Percentiles rank a stretch among this genome's conserved stretches.
Conservation (phyloP, 1,140 invertebrate species). For the Hypsibius dujardini region DNA sequence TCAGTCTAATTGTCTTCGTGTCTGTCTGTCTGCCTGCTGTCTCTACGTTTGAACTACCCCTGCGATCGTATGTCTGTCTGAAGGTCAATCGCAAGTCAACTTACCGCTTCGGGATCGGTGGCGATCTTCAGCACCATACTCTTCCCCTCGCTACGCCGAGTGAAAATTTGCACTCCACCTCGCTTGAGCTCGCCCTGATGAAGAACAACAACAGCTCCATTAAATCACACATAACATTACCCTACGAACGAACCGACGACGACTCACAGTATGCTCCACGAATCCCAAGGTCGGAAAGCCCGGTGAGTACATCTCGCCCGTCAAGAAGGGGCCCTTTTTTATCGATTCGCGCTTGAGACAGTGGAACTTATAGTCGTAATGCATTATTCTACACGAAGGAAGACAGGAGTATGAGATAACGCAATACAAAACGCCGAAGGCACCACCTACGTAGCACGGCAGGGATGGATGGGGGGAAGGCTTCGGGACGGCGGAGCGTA, state of each 20-base stretch:
- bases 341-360: constrained; percentile 15
- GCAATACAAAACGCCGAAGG: too few species aligned
- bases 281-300: constrained; percentile 64
- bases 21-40: too few species aligned
- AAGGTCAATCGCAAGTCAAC: too few species aligned
- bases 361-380: constrained; percentile 20
- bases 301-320: constrained; percentile 56
- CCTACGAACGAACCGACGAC: too few species aligned
- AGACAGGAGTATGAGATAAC: too few species aligned
- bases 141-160: constrained; percentile 53
- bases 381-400: neutral
- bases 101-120: constrained; percentile 28
- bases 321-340: too few species aligned
- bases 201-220: constrained; percentile 22
- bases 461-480: too few species aligned
- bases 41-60: too few species aligned
- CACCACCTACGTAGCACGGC: neutral
- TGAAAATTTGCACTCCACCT: constrained; percentile 64
- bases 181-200: constrained; percentile 46
- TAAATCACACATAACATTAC: constrained; percentile 22
- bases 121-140: constrained; percentile 57
- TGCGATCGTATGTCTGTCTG: too few species aligned
- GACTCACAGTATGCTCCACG: constrained; percentile 28
- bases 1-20: too few species aligned
- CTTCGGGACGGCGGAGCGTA: too few species aligned